Base-by-base conservation (phyloP, 1,140 invertebrate species). In the Battus philenor region DNA sequence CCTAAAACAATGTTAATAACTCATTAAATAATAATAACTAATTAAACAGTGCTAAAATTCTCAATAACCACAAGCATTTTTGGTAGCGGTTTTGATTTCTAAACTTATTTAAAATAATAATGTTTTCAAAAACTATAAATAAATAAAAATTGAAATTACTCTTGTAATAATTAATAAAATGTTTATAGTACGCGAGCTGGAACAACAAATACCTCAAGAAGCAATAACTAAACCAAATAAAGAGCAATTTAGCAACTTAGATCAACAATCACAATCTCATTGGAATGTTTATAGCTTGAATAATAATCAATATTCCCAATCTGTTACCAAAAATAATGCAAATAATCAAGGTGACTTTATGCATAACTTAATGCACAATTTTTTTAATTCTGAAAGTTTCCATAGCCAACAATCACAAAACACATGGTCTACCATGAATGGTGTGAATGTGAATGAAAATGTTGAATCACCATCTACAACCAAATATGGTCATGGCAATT, bases 111-210 rank as follows among this genome's bases (percentile, higher is more conserved):
- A n/a, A n/a, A 20, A 20, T 20, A 20, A 3, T 20, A 20, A 20
- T 20, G 18, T 20, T 20, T 20, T 3, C 18, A 2, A 20, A 20
- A 20, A 20, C 18, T 20, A 20, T 20, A 6, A 20, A 20, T 20
- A 20, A 20, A 20, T 20, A 20, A 20, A 2, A 34, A 4, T 7
- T 32, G 12, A 32, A 12, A 2, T 32, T 8, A 10, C 17, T 36
- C 15, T n/a, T 10, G 2, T 20, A 41, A 29, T 27, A 15, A 41
- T 22, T 16, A 16, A 27, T 15, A 16, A n/a, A 29, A 41, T 11
- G 29, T 41, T 41, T 41, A 16, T 27, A 41, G 5, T 52, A 44
- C 44, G 59, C 34, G 45, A 48, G 50, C 2, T 53, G 3, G 51
- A 44, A 32, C 55, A 55, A 45, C 45, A 55, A 36, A 38, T 31